Evolutionary conservation across 2,888 invertebrate species (phyloP).

Genomic region (Drosophila melanosoma): DNA sequence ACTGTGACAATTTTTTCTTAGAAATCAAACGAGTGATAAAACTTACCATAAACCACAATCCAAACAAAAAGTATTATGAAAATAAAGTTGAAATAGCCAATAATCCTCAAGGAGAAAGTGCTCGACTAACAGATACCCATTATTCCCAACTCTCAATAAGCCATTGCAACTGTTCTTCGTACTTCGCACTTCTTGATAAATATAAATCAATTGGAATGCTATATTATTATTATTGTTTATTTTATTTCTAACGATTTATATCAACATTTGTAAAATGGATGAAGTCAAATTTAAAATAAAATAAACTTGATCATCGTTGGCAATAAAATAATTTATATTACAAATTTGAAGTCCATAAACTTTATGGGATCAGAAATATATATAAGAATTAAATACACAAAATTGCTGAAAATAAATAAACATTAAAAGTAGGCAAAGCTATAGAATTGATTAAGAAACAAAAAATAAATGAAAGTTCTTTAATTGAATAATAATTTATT

Average conservation of each 20-base stretch:
- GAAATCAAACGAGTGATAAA: conserved; percentile 34
- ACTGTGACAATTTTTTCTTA: conserved; percentile 48
- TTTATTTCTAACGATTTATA: neutral
- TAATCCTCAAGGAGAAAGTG: neutral
- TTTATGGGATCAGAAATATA: neutral
- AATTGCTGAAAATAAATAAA: neutral
- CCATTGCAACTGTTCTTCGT: neutral
- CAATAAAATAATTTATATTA: neutral
- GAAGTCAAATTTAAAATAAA: neutral
- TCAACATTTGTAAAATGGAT: neutral
- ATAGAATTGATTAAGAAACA: neutral
- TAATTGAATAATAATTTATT: neutral
- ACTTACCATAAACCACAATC: conserved; percentile 16
- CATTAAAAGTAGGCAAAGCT: neutral
- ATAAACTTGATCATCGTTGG: neutral
- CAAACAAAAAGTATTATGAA: conserved; percentile 1
- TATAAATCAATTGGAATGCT: neutral
- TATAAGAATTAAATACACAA: neutral
- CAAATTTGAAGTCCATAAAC: neutral
- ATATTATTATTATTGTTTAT: neutral
- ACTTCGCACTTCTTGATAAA: neutral
- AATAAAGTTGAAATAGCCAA: neutral
- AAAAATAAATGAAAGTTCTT: too few relatives aligned
- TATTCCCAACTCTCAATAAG: neutral
- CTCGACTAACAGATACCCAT: neutral